A percentile compares a stretch with the other conserved stretches of the same genome.
phyloP scores from a whole-genome alignment of 1,140 invertebrate genomes.

The Drosophila arizonae region DNA sequence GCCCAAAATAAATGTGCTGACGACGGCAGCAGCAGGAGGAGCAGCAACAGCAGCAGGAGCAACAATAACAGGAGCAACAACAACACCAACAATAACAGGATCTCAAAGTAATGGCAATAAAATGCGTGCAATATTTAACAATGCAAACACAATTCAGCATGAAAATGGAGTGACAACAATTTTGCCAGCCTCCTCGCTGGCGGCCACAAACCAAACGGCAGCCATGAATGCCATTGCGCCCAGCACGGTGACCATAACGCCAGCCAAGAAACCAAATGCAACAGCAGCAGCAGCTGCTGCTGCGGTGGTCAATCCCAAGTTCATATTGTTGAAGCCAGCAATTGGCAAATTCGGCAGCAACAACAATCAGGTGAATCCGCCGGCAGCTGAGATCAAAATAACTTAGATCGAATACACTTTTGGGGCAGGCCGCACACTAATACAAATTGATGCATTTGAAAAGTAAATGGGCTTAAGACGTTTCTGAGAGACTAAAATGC shows the following conservation, averaged over 20 bases:
- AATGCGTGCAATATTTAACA: slow-evolving; percentile 79
- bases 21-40: slow-evolving; percentile 6
- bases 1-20: slow-evolving; percentile 30
- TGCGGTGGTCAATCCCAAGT: slow-evolving; percentile 51
- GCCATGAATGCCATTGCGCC: slow-evolving; percentile 78
- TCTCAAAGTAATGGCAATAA: slow-evolving; percentile 69
- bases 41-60: slow-evolving; percentile 15
- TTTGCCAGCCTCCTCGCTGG: slow-evolving; percentile 73
- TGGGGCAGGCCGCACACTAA: background rate
- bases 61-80: background rate
- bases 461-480: background rate
- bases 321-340: slow-evolving; percentile 63
- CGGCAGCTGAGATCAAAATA: slow-evolving; percentile 55
- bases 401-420: slow-evolving; percentile 12
- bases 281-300: slow-evolving; percentile 4
- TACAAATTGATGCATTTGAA: too few species aligned
- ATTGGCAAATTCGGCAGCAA: slow-evolving; percentile 24
- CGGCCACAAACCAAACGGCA: slow-evolving; percentile 69
- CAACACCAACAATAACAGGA: slow-evolving; percentile 26
- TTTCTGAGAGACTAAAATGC: background rate
- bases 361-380: slow-evolving; percentile 2
- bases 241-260: slow-evolving; percentile 79
- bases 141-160: slow-evolving; percentile 72
- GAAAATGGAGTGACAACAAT: slow-evolving; percentile 80
- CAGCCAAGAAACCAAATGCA: slow-evolving; percentile 56